Conservation (phyloP, 1,140 invertebrate genomes). For the Theocolax elegans region DNA sequence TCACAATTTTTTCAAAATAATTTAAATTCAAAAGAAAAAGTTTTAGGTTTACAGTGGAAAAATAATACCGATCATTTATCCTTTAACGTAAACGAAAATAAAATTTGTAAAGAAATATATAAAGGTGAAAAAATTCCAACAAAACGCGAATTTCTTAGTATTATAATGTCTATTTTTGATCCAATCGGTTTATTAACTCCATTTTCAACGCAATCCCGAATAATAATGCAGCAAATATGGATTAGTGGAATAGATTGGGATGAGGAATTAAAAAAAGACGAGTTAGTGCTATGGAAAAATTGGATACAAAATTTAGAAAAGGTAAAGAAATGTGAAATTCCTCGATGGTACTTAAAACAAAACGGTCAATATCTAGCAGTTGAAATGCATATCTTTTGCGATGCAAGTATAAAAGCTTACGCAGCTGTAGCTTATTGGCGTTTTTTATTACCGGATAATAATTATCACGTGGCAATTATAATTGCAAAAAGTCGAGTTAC, state of each 20-base stretch:
- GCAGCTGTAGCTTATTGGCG: background rate
- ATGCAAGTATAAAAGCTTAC: conserved; percentile 1
- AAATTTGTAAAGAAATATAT: background rate
- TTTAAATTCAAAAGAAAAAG: too few relatives aligned
- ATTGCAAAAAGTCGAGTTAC: too few relatives aligned
- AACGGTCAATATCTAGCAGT: background rate
- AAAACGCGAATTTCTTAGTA: background rate
- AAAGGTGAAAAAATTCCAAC: background rate
- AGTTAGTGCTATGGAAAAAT: background rate
- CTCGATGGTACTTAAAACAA: background rate
- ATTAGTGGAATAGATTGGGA: conserved; percentile 1
- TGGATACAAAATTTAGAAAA: background rate
- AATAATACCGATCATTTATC: too few relatives aligned
- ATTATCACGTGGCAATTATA: background rate
- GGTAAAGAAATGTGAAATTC: background rate
- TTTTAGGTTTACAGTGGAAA: background rate
- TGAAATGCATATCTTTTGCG: conserved; percentile 4
- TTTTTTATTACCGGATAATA: too few relatives aligned
- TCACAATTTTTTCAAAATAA: too few relatives aligned
- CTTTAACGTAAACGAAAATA: too few relatives aligned
- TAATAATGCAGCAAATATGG: conserved; percentile 16
- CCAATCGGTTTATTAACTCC: background rate
- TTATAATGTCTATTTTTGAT: conserved; percentile 8
- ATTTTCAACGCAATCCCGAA: background rate
- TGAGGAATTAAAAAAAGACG: background rate